phyloP scores from a whole-genome alignment of 2,113 vertebrate species.

The Leptocoma aspasia region DNA sequence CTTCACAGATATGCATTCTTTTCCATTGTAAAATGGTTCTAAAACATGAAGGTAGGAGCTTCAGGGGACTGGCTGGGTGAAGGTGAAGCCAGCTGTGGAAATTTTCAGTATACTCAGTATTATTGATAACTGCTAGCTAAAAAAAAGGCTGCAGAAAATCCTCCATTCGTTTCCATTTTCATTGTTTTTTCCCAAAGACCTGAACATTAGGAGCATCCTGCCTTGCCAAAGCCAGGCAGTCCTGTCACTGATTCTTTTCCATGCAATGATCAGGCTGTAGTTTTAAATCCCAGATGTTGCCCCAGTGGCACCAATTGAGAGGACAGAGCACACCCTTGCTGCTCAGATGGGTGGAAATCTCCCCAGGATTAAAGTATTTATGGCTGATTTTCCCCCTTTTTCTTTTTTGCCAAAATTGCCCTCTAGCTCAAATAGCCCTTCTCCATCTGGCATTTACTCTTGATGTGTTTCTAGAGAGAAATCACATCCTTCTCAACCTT shows the following conservation, averaged over 20 bases:
- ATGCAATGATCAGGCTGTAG: background rate
- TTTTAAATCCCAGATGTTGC: background rate
- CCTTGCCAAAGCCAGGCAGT: background rate
- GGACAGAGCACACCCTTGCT: rapidly evolving
- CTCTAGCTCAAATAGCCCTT: background rate
- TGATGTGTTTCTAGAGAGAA: constrained; percentile 9
- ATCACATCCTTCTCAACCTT: background rate
- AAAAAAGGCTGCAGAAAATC: background rate
- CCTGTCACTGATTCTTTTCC: background rate
- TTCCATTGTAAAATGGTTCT: background rate
- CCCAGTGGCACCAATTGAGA: background rate
- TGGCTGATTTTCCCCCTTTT: background rate
- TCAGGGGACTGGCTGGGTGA: background rate
- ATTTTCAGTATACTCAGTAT: background rate
- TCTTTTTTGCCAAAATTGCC: background rate
- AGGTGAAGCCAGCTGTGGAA: background rate
- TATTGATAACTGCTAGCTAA: background rate
- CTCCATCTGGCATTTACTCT: background rate
- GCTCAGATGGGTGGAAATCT: background rate
- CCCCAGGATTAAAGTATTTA: background rate
- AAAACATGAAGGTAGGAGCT: background rate
- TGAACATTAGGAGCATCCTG: background rate
- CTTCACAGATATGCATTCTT: background rate
- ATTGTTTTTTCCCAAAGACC: background rate
- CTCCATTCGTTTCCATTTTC: background rate